These are phyloP conservation scores for Polietes domitor DNA, from an alignment of 2,888 invertebrate genomes.

Conservation along the genomic window DNA sequence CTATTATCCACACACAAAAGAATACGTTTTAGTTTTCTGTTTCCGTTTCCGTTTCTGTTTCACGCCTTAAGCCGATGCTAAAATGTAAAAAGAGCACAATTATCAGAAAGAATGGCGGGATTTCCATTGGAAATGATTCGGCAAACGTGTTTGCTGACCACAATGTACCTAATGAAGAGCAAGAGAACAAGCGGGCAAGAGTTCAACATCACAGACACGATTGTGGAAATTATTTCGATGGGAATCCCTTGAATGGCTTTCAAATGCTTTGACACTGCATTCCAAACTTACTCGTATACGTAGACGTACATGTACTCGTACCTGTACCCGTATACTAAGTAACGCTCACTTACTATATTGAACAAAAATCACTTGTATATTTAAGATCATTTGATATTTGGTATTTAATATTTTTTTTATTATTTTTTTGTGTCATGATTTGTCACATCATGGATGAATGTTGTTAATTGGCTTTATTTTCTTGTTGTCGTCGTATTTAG, in stretches of 20 bases:
- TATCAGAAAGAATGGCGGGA: constrained; percentile 29
- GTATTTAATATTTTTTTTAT: constrained; percentile 38
- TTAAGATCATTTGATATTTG: constrained; percentile 34
- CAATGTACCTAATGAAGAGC: constrained; percentile 63
- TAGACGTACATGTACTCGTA: no score
- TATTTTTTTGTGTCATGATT: constrained; percentile 21
- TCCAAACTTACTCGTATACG: not conserved
- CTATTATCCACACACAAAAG: not conserved
- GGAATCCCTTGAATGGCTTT: constrained; percentile 61
- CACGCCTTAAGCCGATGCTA: constrained; percentile 60
- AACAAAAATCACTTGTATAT: constrained; percentile 32
- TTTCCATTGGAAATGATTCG: constrained; percentile 69
- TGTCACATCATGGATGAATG: not conserved
- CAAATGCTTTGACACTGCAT: constrained; percentile 57
- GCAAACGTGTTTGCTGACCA: constrained; percentile 66
- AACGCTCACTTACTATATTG: no score
- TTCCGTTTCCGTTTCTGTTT: no score
- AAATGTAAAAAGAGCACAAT: constrained; percentile 46
- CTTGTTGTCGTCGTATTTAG: constrained; percentile 79
- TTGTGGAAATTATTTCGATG: constrained; percentile 69
- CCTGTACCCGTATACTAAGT: no score
- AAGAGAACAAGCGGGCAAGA: not conserved
- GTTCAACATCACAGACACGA: constrained; percentile 54
- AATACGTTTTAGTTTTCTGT: not conserved
- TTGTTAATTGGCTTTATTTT: constrained; percentile 47